A percentile compares a stretch with the other conserved stretches of the same genome.
phyloP scores from a whole-genome alignment of 2,888 invertebrate species.

The Epistrophe eligans region DNA sequence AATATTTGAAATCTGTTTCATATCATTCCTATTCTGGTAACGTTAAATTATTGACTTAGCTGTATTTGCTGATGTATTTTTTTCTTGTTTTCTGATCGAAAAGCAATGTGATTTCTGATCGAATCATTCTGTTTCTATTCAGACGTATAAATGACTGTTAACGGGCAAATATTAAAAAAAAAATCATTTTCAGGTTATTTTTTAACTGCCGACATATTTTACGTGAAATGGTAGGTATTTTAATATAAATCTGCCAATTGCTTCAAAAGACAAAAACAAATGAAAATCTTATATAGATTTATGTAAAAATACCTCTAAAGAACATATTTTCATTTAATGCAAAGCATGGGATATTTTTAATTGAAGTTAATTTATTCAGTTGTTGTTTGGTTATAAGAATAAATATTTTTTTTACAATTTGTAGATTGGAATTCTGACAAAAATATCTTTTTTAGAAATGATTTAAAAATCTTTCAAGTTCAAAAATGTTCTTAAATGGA shows the following conservation, averaged over 20 bases:
- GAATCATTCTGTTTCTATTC: conserved; percentile 44
- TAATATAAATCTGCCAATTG: not conserved
- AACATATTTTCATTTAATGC: conserved; percentile 4
- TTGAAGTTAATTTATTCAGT: not conserved
- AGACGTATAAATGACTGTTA: conserved; percentile 11
- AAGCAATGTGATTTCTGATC: conserved; percentile 57
- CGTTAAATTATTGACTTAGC: conserved; percentile 49
- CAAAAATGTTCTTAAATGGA: no score
- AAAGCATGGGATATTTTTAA: not conserved
- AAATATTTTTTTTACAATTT: not conserved
- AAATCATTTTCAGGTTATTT: conserved; percentile 22
- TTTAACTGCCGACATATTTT: not conserved
- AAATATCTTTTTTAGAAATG: not conserved
- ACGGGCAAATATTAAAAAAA: conserved; percentile 6
- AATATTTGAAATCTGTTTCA: conserved; percentile 55
- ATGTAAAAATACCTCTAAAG: not conserved
- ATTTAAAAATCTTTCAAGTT: no score
- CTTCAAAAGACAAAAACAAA: not conserved
- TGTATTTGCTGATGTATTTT: conserved; percentile 29
- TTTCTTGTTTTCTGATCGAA: conserved; percentile 22
- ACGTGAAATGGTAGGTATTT: not conserved
- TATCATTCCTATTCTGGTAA: conserved; percentile 34
- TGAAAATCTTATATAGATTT: not conserved
- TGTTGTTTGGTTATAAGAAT: not conserved
- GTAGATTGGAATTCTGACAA: not conserved